Conservation (phyloP, 2,888 invertebrate genomes). For the Trichogramma dendrolimi region DNA sequence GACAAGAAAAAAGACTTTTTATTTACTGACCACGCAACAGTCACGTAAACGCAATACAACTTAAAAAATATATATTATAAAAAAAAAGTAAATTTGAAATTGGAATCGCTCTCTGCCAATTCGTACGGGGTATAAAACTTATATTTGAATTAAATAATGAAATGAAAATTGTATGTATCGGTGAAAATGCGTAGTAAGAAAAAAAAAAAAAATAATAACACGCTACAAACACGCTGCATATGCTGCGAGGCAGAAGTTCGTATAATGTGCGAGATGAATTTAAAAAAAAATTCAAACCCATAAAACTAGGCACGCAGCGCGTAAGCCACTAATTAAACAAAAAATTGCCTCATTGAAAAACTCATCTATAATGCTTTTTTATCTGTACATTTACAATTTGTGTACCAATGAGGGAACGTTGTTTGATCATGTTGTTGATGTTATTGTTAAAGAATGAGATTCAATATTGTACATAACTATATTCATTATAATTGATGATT, state of each 20-base stretch:
- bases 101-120: not conserved
- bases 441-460: constrained; percentile 73
- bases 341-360: constrained; percentile 49
- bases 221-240: not conserved
- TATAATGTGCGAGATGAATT: constrained; percentile 24
- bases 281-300: constrained; percentile 22
- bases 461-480: constrained; percentile 74
- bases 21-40: constrained; percentile 16
- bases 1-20: constrained; percentile 12
- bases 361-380: constrained; percentile 52
- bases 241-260: constrained; percentile 31
- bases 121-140: not conserved
- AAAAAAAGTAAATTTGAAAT: constrained; percentile 19
- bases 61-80: constrained; percentile 27
- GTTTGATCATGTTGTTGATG: constrained; percentile 69
- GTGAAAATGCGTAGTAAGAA: not conserved
- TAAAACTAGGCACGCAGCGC: constrained; percentile 42
- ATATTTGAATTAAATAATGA: not conserved
- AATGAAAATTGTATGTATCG: not conserved
- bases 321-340: constrained; percentile 44
- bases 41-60: constrained; percentile 23
- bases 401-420: constrained; percentile 53
- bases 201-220: not conserved
- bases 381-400: constrained; percentile 54
- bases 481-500: constrained; percentile 66